Percentiles rank a stretch among this genome's conserved stretches.
phyloP scores from a whole-genome alignment of 2,888 invertebrate genomes.

The Scrobipalpa atriplicella region DNA sequence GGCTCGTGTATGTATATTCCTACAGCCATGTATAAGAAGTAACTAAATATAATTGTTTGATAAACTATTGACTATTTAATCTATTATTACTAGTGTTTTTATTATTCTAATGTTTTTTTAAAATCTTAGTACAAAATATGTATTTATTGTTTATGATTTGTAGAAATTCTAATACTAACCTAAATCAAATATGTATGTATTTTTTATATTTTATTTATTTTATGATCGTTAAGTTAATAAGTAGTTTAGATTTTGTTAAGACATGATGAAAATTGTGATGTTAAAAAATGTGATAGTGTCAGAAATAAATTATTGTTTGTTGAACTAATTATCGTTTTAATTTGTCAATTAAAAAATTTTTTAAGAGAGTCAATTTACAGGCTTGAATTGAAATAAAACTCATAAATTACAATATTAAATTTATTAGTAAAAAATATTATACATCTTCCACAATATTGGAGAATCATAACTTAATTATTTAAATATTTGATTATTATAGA shows the following conservation, averaged over 20 bases:
- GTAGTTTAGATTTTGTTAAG: constrained; percentile 33
- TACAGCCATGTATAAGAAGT: too few relatives aligned
- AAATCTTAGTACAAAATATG: too few relatives aligned
- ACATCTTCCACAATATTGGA: constrained; percentile 83
- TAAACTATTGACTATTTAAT: too few relatives aligned
- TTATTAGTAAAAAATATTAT: constrained; percentile 84
- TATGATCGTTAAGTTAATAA: background rate
- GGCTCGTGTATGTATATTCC: too few relatives aligned
- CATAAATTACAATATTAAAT: constrained; percentile 77
- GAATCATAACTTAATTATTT: constrained; percentile 81
- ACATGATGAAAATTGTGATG: constrained; percentile 40
- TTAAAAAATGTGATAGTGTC: constrained; percentile 32
- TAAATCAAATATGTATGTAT: background rate
- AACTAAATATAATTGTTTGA: too few relatives aligned
- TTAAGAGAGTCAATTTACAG: too few relatives aligned
- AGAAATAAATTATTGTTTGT: constrained; percentile 37
- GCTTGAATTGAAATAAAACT: constrained; percentile 56
- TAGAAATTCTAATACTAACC: background rate
- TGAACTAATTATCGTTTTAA: constrained; percentile 24
- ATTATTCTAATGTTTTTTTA: too few relatives aligned
- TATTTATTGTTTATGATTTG: too few relatives aligned
- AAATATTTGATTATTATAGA: constrained; percentile 81
- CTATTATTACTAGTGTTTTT: too few relatives aligned
- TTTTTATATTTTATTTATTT: background rate
- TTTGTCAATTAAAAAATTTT: constrained; percentile 6